These are phyloP conservation scores for Podabrus alpinus DNA, from an alignment of 2,888 invertebrate genomes.

Conservation along the genomic window DNA sequence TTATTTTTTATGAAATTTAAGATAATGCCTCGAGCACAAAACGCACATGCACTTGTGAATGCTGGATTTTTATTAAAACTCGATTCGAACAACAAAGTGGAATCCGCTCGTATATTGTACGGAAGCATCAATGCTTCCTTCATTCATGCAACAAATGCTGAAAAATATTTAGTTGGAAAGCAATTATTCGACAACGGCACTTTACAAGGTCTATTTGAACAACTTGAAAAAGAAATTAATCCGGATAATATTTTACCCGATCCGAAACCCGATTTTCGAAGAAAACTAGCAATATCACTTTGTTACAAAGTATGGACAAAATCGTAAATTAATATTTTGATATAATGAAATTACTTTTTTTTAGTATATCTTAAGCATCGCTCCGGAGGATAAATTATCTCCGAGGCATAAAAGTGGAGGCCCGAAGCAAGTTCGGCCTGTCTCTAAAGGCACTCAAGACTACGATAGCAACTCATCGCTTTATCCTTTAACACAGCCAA, in stretches of 20 bases:
- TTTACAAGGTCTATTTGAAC: conserved; percentile 55
- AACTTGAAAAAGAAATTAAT: conserved; percentile 62
- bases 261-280: conserved; percentile 69
- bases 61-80: conserved; percentile 70
- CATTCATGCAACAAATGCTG: conserved; percentile 59
- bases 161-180: conserved; percentile 55
- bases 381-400: conserved; percentile 58
- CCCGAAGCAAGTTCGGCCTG: conserved; percentile 61
- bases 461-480: conserved; percentile 70
- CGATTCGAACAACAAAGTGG: conserved; percentile 52
- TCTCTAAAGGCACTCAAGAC: conserved; percentile 70
- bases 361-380: conserved; percentile 63
- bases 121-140: conserved; percentile 63
- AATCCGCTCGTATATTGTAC: conserved; percentile 63
- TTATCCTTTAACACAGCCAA: conserved; percentile 76
- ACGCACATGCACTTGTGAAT: conserved; percentile 74
- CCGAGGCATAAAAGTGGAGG: conserved; percentile 63
- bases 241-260: conserved; percentile 68
- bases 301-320: conserved; percentile 75
- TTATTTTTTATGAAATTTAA: conserved; percentile 46
- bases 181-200: conserved; percentile 47
- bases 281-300: conserved; percentile 70
- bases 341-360: background rate
- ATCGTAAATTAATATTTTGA: background rate
- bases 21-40: conserved; percentile 73